Conservation (phyloP, 92 coral and sea anemone genomes). For the Porites lobata region DNA sequence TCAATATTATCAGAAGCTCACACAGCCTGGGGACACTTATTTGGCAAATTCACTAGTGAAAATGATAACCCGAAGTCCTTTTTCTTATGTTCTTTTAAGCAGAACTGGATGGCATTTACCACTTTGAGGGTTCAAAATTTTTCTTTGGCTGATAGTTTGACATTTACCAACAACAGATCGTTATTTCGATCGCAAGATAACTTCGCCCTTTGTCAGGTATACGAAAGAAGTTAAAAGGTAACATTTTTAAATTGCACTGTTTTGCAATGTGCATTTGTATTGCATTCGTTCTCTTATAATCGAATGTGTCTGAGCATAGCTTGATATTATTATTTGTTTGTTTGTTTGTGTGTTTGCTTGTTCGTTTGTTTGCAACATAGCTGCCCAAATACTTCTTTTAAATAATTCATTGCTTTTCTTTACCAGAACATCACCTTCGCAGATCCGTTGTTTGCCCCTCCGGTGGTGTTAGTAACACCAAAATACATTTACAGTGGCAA, state of each 20-base stretch:
- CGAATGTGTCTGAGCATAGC: too few species aligned
- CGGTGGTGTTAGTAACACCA: background rate
- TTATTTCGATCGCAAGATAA: background rate
- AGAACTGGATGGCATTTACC: constrained; percentile 15
- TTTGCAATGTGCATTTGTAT: too few species aligned
- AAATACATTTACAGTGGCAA: background rate
- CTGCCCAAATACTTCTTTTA: background rate
- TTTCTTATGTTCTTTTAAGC: background rate
- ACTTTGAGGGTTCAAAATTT: background rate
- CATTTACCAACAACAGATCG: background rate
- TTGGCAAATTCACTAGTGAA: too few species aligned
- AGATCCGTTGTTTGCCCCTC: background rate
- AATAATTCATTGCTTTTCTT: background rate
- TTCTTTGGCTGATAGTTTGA: background rate
- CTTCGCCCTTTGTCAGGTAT: background rate
- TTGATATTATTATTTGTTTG: too few species aligned
- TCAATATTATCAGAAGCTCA: too few species aligned
- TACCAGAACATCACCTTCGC: background rate
- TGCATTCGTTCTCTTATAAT: too few species aligned
- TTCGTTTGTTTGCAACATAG: background rate
- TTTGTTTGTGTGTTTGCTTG: too few species aligned
- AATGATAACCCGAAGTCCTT: background rate
- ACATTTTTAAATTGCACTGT: too few species aligned
- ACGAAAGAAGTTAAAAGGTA: too few species aligned
- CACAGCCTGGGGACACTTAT: too few species aligned